Evolutionary conservation across 1,140 invertebrate species (phyloP), one percentile per base, ranked within the genome.

Genomic region (Charaxes varanes): DNA sequence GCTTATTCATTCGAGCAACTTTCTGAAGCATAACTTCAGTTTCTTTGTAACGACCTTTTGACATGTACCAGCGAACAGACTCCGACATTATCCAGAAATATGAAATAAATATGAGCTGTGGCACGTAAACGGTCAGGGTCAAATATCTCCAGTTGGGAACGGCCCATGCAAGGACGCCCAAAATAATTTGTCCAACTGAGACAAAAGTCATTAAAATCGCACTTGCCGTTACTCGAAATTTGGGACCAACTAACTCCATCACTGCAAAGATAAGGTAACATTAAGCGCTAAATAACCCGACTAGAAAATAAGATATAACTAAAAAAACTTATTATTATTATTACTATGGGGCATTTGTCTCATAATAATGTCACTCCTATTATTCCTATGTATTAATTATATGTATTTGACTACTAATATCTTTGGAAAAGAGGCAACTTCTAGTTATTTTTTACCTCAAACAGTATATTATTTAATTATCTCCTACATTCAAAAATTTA

Each of bases 61-160:
- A 88, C 15, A 94, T 62, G 6, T 94, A 84, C 93, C 93, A 95
- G 45, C 93, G 78, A 6, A 90, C 82, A 16, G 89, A 90, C 70
- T 91, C 90, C 0, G 87, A 86, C 4, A 90, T 51, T 19, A 89
- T 60, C 77, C 88, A 87, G 28, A 87, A 88, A 60, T 91, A 89
- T 1, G 78, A 58, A 4, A 93, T 64, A 11, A 92, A 83, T 1
- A 90, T 62, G 11, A 94, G 62, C 22, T 89, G 89, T 4, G 91
- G 89, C 1, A 85, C 71, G 46, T 93, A 92, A 3, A 92, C 77
- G 1, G 88, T 76, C 27, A 91, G 83, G 12, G 92, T 86, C 23
- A 93, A 62, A 30, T 74, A 67, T 10, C 92, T 84, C 93, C 93
- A 95, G 24, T 91, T 87, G 21, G 86, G 87, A 1, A 90, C 72